Percentiles rank a stretch among this genome's conserved stretches.
These are phyloP conservation scores for Tapirus indicus DNA, from an alignment of 2,797 vertebrate genomes.

Conservation along the genomic window DNA sequence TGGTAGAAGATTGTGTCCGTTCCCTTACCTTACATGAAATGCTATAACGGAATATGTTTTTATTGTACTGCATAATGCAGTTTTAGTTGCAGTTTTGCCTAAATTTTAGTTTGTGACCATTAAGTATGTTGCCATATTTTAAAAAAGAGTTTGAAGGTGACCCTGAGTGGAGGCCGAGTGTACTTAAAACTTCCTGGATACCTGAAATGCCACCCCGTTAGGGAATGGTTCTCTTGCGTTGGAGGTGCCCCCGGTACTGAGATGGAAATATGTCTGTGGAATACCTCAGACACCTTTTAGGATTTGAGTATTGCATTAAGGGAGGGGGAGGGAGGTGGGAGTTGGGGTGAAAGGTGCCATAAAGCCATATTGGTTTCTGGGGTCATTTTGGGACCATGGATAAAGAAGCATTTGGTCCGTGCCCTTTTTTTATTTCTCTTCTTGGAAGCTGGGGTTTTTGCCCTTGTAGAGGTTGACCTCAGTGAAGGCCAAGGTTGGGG, in stretches of 20 bases:
- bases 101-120: neutral
- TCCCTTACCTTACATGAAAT: neutral
- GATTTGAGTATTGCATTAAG: neutral
- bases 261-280: neutral
- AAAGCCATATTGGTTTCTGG: neutral
- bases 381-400: neutral
- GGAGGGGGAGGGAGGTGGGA: fast-evolving
- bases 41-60: neutral
- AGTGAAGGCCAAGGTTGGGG: neutral
- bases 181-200: constrained; percentile 27
- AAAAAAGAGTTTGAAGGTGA: constrained; percentile 70
- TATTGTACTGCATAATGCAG: neutral
- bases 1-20: neutral
- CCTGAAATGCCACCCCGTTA: neutral
- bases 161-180: constrained; percentile 21
- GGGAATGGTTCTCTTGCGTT: neutral
- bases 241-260: neutral
- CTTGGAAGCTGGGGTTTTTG: neutral
- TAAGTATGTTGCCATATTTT: constrained; percentile 18
- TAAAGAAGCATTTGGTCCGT: neutral
- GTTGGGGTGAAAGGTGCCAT: neutral
- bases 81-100: neutral
- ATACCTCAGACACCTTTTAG: neutral
- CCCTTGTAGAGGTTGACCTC: neutral
- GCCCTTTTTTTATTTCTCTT: neutral